Evolutionary conservation across 2,888 invertebrate genomes (phyloP), one percentile per base, ranked within the genome.

Genomic region (Melinopterus prodromus): DNA sequence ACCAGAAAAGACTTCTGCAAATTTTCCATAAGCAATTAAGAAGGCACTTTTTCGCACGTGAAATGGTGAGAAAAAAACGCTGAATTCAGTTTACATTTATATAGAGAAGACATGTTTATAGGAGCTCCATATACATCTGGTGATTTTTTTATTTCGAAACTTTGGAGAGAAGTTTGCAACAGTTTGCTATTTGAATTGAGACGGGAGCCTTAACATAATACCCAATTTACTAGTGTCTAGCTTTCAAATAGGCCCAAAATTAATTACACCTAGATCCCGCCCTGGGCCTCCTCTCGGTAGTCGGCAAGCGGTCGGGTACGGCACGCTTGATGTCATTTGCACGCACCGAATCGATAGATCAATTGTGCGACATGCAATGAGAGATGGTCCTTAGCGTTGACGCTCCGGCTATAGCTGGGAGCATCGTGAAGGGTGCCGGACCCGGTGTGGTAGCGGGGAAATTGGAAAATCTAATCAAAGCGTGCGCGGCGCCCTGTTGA

Each of bases 291-390:
- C 53, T 26, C 26, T 26, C 26, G 26, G 26, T 26, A 26, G 26
- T 71, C 71, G 71, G 71, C 12, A 12, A 12, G 71, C 71, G 71
- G 16, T 15, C 26, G 26, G 35, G n/a, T 37, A 37, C 74, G 74
- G 16, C 6, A 74, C 74, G 37, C 74, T 74, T 74, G 74, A 74
- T 74, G 74, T 74, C 74, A 74, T 37, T 7, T 37, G 74, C 69
- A 74, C 75, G 78, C 72, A 78, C 72, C 74, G 77, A 80, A 80
- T 80, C 79, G 79, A 80, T 80, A 77, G 79, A 80, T 80, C 79
- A 80, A 80, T 80, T 80, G 77, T 77, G 77, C 74, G 79, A 74
- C 53, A 72, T 72, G 75, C 74, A 77, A 74, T 37, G 26, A 74
- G 6, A 16, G 26, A 71, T 26, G 26, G 71, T 26, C 16, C 35